Evolutionary conservation across 2,797 vertebrate genomes (phyloP).

Genomic region (Lepus townsendii): DNA sequence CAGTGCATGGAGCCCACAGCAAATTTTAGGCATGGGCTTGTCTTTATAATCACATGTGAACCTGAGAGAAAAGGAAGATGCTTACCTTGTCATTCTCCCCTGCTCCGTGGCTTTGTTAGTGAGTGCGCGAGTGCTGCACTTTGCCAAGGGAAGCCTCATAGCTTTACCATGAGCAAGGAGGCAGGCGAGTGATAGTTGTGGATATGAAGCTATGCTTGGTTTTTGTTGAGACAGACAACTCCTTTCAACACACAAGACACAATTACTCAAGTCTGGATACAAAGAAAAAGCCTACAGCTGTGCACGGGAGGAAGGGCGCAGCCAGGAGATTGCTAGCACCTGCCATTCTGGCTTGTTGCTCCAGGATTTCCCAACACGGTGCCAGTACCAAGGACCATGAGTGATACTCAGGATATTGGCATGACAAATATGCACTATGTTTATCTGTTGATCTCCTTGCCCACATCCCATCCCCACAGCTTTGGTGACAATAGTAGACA

Average conservation of each 20-base stretch:
- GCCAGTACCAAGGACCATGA: background rate
- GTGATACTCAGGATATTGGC: background rate
- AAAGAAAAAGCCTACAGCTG: background rate
- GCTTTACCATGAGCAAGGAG: background rate
- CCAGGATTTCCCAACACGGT: background rate
- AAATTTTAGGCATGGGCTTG: conserved; percentile 3
- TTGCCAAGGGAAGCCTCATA: background rate
- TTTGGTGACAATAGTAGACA: background rate
- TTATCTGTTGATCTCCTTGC: background rate
- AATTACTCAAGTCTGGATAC: background rate
- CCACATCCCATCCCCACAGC: background rate
- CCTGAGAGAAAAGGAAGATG: background rate
- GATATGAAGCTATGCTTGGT: accelerated
- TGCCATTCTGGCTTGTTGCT: background rate
- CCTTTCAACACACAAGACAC: background rate
- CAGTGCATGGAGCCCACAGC: background rate
- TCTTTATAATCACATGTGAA: conserved; percentile 28
- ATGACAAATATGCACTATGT: background rate
- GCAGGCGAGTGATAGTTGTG: accelerated
- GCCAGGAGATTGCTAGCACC: background rate
- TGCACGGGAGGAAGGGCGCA: accelerated
- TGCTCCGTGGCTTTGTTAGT: background rate
- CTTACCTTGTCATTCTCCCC: background rate
- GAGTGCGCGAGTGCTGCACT: background rate
- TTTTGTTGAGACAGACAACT: too few relatives aligned